Conservation (phyloP, 2,113 vertebrate species). For the Sinocyclocheilus anophthalmus region DNA sequence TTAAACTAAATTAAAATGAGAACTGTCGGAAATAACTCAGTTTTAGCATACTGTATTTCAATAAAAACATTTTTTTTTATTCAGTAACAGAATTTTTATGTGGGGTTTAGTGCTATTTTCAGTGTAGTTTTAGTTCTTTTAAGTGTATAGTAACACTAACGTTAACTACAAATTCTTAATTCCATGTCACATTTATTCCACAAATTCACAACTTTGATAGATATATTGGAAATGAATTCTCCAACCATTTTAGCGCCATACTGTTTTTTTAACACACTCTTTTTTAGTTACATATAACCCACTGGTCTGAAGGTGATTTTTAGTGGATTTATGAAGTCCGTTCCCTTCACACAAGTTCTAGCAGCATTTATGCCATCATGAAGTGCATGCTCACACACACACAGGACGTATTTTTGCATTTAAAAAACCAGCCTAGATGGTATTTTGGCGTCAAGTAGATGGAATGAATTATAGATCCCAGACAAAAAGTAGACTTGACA, state of each 20-base stretch:
- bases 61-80: no score
- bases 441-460: no score
- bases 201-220: not conserved
- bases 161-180: no score
- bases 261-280: not conserved
- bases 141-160: no score
- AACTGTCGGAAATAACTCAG: no score
- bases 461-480: not conserved
- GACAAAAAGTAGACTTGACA: not conserved
- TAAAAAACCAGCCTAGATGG: not conserved
- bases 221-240: not conserved
- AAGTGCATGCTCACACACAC: not conserved
- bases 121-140: no score
- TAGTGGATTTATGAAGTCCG: constrained; percentile 4
- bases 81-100: no score
- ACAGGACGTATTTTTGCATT: constrained; percentile 12
- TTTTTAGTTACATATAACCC: not conserved
- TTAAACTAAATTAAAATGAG: no score
- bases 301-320: not conserved
- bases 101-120: no score
- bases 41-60: no score
- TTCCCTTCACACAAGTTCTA: not conserved
- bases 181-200: no score
- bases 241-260: not conserved
- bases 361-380: not conserved